Evolutionary conservation across 2,797 vertebrate species (phyloP).

Genomic region (Clangula hyemalis): DNA sequence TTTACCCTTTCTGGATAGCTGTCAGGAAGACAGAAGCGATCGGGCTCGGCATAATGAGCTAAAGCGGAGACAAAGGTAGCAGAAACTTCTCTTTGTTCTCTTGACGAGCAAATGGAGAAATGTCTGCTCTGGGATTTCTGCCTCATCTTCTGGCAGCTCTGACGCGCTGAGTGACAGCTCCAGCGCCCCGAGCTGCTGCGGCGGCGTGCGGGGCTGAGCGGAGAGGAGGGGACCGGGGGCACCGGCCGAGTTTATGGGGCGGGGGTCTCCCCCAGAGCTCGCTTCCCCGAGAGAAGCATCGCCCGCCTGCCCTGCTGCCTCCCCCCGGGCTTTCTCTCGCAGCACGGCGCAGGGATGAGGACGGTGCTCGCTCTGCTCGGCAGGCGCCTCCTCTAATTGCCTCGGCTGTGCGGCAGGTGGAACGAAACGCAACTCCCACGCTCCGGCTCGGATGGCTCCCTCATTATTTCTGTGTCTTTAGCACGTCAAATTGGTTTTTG

Average conservation of each 20-base stretch:
- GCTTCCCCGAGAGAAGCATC: neutral
- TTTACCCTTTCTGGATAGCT: conserved; percentile 60
- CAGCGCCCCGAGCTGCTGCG: neutral
- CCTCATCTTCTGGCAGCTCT: neutral
- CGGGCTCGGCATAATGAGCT: conserved; percentile 40
- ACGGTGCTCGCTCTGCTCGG: neutral
- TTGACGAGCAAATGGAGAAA: conserved; percentile 40
- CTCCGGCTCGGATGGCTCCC: neutral
- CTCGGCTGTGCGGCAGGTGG: conserved; percentile 37
- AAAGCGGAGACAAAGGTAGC: conserved; percentile 39
- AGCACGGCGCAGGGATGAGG: neutral
- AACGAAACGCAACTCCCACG: conserved; percentile 35
- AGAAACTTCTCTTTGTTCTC: conserved; percentile 62
- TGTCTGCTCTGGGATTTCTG: conserved; percentile 3
- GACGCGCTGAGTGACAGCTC: conserved; percentile 29
- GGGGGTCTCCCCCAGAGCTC: neutral
- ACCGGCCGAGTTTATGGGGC: neutral
- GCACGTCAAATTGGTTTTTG: neutral
- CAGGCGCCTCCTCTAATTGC: neutral
- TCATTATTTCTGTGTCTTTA: conserved; percentile 48
- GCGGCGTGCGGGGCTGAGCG: accelerated
- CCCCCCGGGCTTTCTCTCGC: neutral
- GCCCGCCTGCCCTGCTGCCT: neutral
- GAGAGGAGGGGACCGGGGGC: neutral
- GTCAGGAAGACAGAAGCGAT: conserved; percentile 38